Conservation (phyloP, 2,113 vertebrate species). For the Oreotrochilus melanogaster region DNA sequence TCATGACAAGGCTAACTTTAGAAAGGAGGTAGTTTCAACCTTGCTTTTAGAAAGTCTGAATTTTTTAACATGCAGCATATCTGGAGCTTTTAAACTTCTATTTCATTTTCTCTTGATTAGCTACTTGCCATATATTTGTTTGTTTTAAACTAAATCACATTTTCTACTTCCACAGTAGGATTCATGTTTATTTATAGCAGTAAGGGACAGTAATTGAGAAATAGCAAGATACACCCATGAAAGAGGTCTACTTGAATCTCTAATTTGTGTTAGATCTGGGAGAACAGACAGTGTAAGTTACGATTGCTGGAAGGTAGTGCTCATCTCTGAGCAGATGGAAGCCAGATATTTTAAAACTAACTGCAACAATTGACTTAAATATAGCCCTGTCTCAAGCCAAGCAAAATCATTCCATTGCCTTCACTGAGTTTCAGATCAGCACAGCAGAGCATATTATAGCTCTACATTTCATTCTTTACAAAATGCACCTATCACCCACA, state of each 20-base stretch:
- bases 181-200: slow-evolving; percentile 4
- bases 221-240: not conserved
- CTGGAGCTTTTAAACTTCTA: not conserved
- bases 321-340: slow-evolving; percentile 37
- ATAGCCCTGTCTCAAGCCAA: slow-evolving; percentile 30
- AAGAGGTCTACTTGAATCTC: slow-evolving; percentile 18
- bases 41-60: not conserved
- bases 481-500: not conserved
- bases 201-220: slow-evolving; percentile 31
- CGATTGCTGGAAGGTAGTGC: not conserved
- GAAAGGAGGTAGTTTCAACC: slow-evolving; percentile 14
- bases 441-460: not conserved
- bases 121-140: slow-evolving; percentile 15
- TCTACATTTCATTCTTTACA: slow-evolving; percentile 16
- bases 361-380: slow-evolving; percentile 49
- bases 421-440: not conserved
- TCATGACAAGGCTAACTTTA: not conserved
- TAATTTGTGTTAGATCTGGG: not conserved
- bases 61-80: not conserved
- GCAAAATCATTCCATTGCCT: slow-evolving; percentile 11
- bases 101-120: slow-evolving; percentile 10
- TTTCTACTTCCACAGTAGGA: slow-evolving; percentile 12
- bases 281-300: slow-evolving; percentile 16
- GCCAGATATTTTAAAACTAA: slow-evolving; percentile 46
- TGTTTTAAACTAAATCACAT: slow-evolving; percentile 24